Conservation (phyloP, 2,797 vertebrate genomes). For the Ptychadena robeensis region DNA sequence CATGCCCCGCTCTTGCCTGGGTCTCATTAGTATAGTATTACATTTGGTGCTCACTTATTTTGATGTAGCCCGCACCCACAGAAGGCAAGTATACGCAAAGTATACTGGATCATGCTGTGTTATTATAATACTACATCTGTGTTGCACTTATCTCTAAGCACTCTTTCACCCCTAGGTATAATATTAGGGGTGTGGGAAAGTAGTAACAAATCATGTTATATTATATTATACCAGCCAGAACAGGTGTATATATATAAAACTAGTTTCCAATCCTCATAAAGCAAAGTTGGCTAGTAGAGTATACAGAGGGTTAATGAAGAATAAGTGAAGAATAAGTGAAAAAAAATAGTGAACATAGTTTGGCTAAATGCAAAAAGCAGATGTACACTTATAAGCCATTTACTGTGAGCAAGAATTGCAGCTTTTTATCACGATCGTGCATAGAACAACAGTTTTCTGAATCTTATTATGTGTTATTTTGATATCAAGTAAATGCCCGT, state of each 20-base stretch:
- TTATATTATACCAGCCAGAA: no score
- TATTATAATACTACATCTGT: no score
- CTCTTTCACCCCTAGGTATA: no score
- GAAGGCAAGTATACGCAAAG: no score
- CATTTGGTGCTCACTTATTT: no score
- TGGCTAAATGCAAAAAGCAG: neutral
- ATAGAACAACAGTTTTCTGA: constrained; percentile 40
- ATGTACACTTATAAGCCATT: neutral
- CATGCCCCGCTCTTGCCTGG: no score
- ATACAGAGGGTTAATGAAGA: neutral
- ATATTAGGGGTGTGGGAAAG: no score
- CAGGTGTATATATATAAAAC: neutral
- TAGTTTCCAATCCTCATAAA: neutral
- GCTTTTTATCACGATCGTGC: constrained; percentile 10
- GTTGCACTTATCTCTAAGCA: no score
- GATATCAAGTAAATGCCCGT: constrained; percentile 44
- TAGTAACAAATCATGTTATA: neutral
- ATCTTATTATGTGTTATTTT: constrained; percentile 50
- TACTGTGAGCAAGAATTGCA: neutral
- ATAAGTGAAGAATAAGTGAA: neutral
- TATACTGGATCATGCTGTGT: no score
- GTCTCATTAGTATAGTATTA: no score
- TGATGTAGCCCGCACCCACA: no score
- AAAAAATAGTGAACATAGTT: no score
- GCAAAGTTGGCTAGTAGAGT: neutral